phyloP scores from a whole-genome alignment of 2,888 invertebrate genomes.

The Artemia sp. region DNA sequence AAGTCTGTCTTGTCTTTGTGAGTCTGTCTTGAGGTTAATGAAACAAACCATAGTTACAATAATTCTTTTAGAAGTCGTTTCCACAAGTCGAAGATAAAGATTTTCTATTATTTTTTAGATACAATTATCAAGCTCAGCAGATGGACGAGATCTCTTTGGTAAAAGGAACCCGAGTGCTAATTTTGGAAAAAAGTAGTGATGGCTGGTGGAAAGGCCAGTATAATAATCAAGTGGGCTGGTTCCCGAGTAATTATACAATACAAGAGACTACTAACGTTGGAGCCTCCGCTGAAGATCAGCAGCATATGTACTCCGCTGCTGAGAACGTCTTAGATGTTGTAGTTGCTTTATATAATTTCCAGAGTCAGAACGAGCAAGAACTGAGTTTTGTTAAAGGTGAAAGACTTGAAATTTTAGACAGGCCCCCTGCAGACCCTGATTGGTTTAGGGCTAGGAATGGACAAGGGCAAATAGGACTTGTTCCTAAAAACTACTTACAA shows the following conservation, averaged over 20 bases:
- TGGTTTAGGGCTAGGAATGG: constrained; percentile 94
- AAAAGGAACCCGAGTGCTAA: constrained; percentile 77
- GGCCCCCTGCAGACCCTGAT: constrained; percentile 92
- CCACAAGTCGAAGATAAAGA: background rate
- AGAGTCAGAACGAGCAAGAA: constrained; percentile 82
- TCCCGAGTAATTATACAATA: constrained; percentile 88
- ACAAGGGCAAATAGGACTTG: constrained; percentile 78
- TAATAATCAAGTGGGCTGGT: constrained; percentile 57
- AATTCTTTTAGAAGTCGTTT: too few relatives aligned
- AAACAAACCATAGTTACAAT: too few relatives aligned
- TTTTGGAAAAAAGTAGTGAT: constrained; percentile 94
- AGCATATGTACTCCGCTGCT: constrained; percentile 83
- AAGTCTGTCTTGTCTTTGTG: too few relatives aligned
- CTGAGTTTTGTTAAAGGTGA: constrained; percentile 93
- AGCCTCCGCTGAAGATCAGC: constrained; percentile 67
- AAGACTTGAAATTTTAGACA: constrained; percentile 82
- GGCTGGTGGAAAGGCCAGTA: constrained; percentile 97
- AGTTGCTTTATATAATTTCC: constrained; percentile 57
- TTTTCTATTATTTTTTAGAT: constrained; percentile 11
- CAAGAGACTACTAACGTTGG: constrained; percentile 33
- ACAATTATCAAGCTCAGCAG: constrained; percentile 57
- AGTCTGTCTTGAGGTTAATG: too few relatives aligned
- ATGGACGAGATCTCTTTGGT: constrained; percentile 84
- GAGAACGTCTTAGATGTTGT: constrained; percentile 90
- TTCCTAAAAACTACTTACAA: constrained; percentile 67